Conservation (phyloP, 2,113 vertebrate genomes). For the Elephas maximus region DNA sequence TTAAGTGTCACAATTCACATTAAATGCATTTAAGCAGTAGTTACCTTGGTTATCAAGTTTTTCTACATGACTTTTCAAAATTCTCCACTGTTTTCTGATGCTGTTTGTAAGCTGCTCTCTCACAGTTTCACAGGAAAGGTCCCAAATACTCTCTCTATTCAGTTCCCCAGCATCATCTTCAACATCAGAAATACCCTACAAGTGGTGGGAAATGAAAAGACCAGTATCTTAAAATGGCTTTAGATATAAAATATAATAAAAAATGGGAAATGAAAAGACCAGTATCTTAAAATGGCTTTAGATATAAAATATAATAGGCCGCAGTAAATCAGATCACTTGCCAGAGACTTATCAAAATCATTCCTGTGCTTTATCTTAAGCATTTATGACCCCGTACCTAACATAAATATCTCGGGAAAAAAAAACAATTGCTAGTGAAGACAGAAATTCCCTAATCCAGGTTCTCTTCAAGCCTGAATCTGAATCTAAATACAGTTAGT, state of each 20-base stretch:
- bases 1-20: neutral
- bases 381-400: neutral
- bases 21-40: accelerated
- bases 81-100: conserved; percentile 98
- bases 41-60: conserved; percentile 96
- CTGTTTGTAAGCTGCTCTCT: conserved; percentile 97
- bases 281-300: neutral
- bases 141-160: conserved; percentile 93
- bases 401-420: conserved; percentile 34
- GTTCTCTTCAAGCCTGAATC: conserved; percentile 18
- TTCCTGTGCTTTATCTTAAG: neutral
- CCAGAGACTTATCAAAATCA: neutral
- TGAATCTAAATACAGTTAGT: neutral
- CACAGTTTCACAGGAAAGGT: conserved; percentile 95
- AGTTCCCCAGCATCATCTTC: conserved; percentile 92
- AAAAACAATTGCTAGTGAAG: conserved; percentile 13
- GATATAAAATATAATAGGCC: too few species aligned
- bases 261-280: neutral
- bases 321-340: neutral
- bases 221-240: neutral
- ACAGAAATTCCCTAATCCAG: neutral
- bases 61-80: conserved; percentile 96
- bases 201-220: neutral
- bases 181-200: conserved; percentile 91
- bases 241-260: neutral